Conservation (phyloP, 92 coral and sea anemone genomes). For the Actinernus sp. region DNA sequence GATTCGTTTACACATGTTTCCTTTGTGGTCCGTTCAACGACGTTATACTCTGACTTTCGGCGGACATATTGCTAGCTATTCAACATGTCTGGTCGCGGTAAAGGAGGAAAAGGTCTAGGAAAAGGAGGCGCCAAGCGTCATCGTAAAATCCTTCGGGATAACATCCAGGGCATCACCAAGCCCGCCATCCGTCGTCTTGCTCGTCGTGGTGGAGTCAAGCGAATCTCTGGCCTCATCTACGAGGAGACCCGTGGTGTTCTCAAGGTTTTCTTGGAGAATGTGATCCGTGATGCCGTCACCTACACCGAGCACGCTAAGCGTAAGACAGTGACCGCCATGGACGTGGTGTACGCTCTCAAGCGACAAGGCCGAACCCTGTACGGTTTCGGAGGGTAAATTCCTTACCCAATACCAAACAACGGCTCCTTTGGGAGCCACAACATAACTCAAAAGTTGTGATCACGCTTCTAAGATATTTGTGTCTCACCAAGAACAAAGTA, state of each 20-base stretch:
- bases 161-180: conserved; percentile 82
- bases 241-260: conserved; percentile 98
- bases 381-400: too few relatives aligned
- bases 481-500: too few relatives aligned
- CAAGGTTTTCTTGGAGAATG: conserved; percentile 96
- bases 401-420: too few relatives aligned
- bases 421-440: too few relatives aligned
- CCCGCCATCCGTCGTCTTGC: conserved; percentile 93
- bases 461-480: too few relatives aligned
- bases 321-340: conserved; percentile 92
- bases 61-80: too few relatives aligned
- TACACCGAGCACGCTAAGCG: conserved; percentile 95
- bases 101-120: conserved; percentile 98
- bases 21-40: too few relatives aligned
- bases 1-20: too few relatives aligned
- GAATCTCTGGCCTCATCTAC: conserved; percentile 93
- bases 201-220: conserved; percentile 94
- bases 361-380: conserved; percentile 92
- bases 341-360: conserved; percentile 90
- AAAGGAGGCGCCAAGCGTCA: conserved; percentile 99
- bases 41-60: too few relatives aligned
- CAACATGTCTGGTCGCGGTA: conserved; percentile 25
- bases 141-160: conserved; percentile 75
- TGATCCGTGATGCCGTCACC: conserved; percentile 98
- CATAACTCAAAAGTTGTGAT: too few relatives aligned